Percentiles rank a stretch among this genome's conserved stretches.
Conservation (phyloP, 2,888 invertebrate genomes). For the Priapulus caudatus region DNA sequence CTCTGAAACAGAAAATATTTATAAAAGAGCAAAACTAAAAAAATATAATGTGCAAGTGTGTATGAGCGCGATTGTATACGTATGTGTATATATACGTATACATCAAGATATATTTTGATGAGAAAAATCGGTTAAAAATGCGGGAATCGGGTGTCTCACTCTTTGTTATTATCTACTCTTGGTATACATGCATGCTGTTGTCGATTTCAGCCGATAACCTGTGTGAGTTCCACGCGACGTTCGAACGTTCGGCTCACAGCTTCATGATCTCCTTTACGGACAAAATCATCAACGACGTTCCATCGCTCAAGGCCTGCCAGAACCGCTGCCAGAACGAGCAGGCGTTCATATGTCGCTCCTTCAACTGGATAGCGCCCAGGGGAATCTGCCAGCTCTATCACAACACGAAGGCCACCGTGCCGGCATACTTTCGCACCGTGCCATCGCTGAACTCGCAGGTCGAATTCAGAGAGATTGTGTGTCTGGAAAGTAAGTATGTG, state of each 20-base stretch:
- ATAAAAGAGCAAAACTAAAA: too few species aligned
- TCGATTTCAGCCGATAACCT: background rate
- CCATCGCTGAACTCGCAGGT: background rate
- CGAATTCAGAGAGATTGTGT: background rate
- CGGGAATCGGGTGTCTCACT: too few species aligned
- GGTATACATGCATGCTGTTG: too few species aligned
- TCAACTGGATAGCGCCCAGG: background rate
- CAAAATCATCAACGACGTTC: background rate
- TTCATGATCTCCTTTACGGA: background rate
- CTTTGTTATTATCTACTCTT: too few species aligned
- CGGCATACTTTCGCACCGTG: background rate
- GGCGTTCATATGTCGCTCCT: background rate
- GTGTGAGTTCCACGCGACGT: background rate
- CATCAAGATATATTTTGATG: too few species aligned
- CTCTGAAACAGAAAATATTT: too few species aligned
- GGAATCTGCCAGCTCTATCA: slow-evolving; percentile 1
- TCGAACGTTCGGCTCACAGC: background rate
- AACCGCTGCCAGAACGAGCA: background rate
- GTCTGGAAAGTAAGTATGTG: background rate
- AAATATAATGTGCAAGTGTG: too few species aligned
- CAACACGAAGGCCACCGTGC: background rate
- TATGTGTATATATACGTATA: too few species aligned
- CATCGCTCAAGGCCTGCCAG: background rate
- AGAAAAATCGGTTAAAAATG: too few species aligned
- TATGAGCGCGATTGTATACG: too few species aligned